These are phyloP conservation scores for Virgularia gustaviana DNA, from an alignment of 92 coral and sea anemone genomes.

Conservation along the genomic window DNA sequence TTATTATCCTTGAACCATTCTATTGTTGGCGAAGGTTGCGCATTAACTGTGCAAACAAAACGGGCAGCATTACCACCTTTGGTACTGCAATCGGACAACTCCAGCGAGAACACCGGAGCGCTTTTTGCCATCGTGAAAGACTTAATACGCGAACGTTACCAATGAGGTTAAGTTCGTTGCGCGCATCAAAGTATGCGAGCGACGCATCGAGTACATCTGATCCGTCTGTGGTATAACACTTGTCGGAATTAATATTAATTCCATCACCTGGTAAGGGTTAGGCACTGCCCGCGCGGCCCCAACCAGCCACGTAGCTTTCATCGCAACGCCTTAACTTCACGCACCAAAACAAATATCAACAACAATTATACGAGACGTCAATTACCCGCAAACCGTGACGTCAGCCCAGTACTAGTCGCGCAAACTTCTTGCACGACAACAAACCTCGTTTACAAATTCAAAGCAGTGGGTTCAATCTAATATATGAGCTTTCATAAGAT, in stretches of 20 bases:
- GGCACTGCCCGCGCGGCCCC: background rate
- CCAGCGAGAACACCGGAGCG: slow-evolving; percentile 83
- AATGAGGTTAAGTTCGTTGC: background rate
- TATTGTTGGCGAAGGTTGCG: slow-evolving; percentile 90
- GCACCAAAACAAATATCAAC: background rate
- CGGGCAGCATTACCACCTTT: slow-evolving; percentile 96
- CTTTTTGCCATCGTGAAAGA: slow-evolving; percentile 83
- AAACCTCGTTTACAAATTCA: no score
- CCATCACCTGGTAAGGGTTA: no score
- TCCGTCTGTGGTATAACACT: background rate
- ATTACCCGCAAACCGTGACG: background rate
- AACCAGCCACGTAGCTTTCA: background rate
- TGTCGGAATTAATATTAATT: background rate
- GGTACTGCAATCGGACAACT: slow-evolving; percentile 84
- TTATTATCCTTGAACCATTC: slow-evolving; percentile 89
- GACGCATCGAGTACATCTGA: no score
- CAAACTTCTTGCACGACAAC: no score
- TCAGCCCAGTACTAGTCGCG: no score
- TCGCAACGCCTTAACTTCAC: background rate
- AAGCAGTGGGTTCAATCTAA: no score
- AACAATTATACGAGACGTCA: background rate
- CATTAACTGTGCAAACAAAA: slow-evolving; percentile 86
- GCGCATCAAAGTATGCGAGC: background rate
- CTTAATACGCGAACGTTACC: slow-evolving; percentile 12
- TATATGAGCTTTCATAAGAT: no score